phyloP scores from a whole-genome alignment of 2,113 vertebrate species.

The Nycticryphes semicollaris region DNA sequence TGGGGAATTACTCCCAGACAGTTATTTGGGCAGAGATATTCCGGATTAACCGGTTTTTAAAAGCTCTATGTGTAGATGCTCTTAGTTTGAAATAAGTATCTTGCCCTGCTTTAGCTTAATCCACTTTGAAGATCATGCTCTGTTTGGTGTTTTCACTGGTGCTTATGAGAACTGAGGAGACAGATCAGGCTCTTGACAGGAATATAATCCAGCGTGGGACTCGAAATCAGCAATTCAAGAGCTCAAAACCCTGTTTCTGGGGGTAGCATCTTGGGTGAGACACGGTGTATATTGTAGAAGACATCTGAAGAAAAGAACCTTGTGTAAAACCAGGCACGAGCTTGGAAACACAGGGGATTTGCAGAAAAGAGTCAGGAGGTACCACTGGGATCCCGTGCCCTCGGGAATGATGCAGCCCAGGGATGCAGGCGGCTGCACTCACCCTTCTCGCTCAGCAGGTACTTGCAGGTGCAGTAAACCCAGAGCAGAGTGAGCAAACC shows the following conservation, averaged over 20 bases:
- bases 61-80: slow-evolving; percentile 16
- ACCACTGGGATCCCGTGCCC: not conserved
- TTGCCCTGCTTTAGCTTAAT: slow-evolving; percentile 54
- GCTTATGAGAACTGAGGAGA: slow-evolving; percentile 11
- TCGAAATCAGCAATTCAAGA: not conserved
- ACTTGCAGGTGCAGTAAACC: slow-evolving; percentile 92
- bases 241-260: not conserved
- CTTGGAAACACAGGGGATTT: not conserved
- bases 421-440: not conserved
- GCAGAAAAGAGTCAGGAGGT: not conserved
- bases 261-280: not conserved
- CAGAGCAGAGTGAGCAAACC: slow-evolving; percentile 89
- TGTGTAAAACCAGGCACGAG: not conserved
- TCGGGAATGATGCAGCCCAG: not conserved
- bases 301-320: not conserved
- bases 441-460: slow-evolving; percentile 87
- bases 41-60: slow-evolving; percentile 29
- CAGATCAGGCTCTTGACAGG: not conserved
- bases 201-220: not conserved
- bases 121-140: slow-evolving; percentile 55
- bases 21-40: slow-evolving; percentile 27
- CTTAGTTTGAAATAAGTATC: slow-evolving; percentile 43
- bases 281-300: fast-evolving
- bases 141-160: slow-evolving; percentile 34
- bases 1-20: not conserved